phyloP scores from a whole-genome alignment of 1,140 invertebrate genomes.

The Brachionus paranguensis region DNA sequence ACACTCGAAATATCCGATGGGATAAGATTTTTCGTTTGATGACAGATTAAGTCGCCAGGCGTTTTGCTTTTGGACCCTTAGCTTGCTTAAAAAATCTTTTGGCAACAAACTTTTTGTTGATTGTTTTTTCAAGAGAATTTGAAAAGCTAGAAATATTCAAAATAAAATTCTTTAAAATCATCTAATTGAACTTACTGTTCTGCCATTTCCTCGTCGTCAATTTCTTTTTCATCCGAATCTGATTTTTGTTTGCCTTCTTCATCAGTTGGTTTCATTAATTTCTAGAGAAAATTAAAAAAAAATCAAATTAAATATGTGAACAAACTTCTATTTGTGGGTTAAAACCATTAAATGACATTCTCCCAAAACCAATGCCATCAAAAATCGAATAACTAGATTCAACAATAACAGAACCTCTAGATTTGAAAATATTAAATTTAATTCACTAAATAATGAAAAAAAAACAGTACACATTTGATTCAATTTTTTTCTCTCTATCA shows the following conservation, averaged over 20 bases:
- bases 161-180: not conserved
- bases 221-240: constrained; percentile 5
- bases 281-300: not conserved
- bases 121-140: not conserved
- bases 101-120: not conserved
- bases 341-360: constrained; percentile 40
- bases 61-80: not conserved
- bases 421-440: not conserved
- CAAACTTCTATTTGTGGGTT: constrained; percentile 29
- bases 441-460: not conserved
- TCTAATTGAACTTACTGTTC: constrained; percentile 14
- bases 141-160: not conserved
- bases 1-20: not conserved
- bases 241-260: not conserved
- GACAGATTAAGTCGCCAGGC: not conserved
- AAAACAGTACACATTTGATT: not conserved
- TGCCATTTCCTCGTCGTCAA: constrained; percentile 33
- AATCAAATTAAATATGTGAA: not conserved
- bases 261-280: not conserved
- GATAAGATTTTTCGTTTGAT: not conserved
- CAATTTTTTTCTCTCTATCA: not conserved
- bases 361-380: not conserved
- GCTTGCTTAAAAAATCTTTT: not conserved
- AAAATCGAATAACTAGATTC: constrained; percentile 28
- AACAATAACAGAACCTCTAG: constrained; percentile 10